Evolutionary conservation across 2,113 vertebrate genomes (phyloP).

Genomic region (Cochlearius cochlearius): DNA sequence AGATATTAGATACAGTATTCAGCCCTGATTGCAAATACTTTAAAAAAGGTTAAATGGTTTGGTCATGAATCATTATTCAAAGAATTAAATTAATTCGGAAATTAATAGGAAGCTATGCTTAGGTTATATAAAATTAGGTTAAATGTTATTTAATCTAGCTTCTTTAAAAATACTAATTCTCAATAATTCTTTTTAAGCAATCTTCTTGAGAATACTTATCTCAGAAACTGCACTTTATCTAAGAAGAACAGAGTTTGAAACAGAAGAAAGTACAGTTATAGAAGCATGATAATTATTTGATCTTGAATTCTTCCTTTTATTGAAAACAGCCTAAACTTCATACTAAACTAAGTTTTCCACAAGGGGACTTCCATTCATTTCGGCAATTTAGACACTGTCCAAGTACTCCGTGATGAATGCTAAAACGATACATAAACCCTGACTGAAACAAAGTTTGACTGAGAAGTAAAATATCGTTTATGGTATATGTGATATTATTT

Average conservation of each 20-base stretch:
- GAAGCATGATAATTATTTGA: neutral
- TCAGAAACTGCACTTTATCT: neutral
- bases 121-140: neutral
- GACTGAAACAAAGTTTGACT: neutral
- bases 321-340: neutral
- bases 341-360: neutral
- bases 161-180: neutral
- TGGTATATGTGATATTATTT: neutral
- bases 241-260: neutral
- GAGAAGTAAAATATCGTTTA: neutral
- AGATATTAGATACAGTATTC: neutral
- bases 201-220: neutral
- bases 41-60: neutral
- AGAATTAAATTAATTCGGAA: neutral
- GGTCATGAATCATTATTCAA: neutral
- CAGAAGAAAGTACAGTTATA: neutral
- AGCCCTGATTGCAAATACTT: neutral
- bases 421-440: neutral
- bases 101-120: neutral
- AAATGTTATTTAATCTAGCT: neutral
- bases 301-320: neutral
- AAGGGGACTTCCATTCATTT: neutral
- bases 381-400: neutral
- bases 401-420: neutral
- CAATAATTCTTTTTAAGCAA: neutral